Evolutionary conservation across 2,797 vertebrate species (phyloP).

Genomic region (Siniperca undulata): DNA sequence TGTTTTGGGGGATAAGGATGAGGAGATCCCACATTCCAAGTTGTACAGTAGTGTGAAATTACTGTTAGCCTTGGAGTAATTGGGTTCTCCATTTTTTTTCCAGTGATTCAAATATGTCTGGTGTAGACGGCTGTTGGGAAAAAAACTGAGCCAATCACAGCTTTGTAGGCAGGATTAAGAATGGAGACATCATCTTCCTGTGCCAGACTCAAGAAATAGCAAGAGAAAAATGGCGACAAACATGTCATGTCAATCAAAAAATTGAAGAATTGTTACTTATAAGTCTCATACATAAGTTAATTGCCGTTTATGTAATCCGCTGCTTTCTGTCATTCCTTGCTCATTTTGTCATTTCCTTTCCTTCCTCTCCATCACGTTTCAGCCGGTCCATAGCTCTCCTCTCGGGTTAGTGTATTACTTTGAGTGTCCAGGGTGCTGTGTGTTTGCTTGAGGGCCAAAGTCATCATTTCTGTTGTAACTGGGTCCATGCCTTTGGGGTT

Average conservation of each 20-base stretch:
- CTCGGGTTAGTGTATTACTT: conserved; percentile 37
- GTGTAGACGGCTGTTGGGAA: background rate
- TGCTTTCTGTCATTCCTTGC: background rate
- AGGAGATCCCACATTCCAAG: background rate
- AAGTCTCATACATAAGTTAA: no score
- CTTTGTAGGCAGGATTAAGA: background rate
- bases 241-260: background rate
- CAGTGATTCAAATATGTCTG: background rate
- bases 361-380: conserved; percentile 9
- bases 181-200: background rate
- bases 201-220: background rate
- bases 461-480: conserved; percentile 65
- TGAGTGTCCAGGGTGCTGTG: conserved; percentile 45
- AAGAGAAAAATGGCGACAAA: background rate
- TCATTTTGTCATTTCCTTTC: conserved; percentile 10
- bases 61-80: background rate
- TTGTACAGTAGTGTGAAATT: background rate
- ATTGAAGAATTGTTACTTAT: no score
- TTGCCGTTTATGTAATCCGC: background rate
- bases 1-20: no score
- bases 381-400: conserved; percentile 25
- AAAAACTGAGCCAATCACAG: background rate
- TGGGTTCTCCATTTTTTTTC: background rate
- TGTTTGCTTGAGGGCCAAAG: conserved; percentile 63
- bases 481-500: conserved; percentile 56